Evolutionary conservation across 2,113 vertebrate species (phyloP), one percentile per base, ranked within the genome.

Genomic region (Urocynchramus pylzowi): DNA sequence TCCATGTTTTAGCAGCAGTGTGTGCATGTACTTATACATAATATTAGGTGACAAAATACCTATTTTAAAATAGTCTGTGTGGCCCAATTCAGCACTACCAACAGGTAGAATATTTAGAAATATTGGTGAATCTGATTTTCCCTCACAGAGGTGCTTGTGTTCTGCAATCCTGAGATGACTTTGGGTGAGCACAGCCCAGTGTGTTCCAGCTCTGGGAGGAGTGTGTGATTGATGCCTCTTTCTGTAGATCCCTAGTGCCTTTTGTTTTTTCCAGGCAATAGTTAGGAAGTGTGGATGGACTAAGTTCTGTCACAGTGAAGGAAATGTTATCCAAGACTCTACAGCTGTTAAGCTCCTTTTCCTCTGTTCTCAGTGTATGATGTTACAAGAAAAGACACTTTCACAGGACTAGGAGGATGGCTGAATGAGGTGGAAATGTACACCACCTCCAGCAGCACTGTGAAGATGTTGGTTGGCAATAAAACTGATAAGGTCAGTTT

Each of bases 391-490:
- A 97, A 96, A 82, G 96, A 93, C 53, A 97, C 95, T 24, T 98
- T 97, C 49, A 2, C 56, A 33, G 90, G 94, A 31, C 70, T 97
- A 1, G 91, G 97, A 6, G 47, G 80, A 31, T 97, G 97, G 97
- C 79, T 97, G 88, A 80, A 52, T 0, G 96, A 98, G 69, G 45
- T 97, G 93, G 96, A 97, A 7, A 73, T 49, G 4, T 71, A 89
- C 11, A 80, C 31, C 37, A 35, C 83, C 42, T 59, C 24, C 61
- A 84, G 63, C 78, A 90, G 74, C 10, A 16, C 76, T 5, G 97
- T 96, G 75, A 97, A 96, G 95, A 98, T 97, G 96, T 21, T 97
- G 74, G 91, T 97, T 85, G 97, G 97, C 93, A 97, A 96, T 85
- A 97, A 97, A 90, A 97, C 76, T 0, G 96, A 96, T 59, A 89